A percentile compares a stretch with the other conserved stretches of the same genome.
phyloP scores from a whole-genome alignment of 2,797 vertebrate genomes.

The Fundulus diaphanus region DNA sequence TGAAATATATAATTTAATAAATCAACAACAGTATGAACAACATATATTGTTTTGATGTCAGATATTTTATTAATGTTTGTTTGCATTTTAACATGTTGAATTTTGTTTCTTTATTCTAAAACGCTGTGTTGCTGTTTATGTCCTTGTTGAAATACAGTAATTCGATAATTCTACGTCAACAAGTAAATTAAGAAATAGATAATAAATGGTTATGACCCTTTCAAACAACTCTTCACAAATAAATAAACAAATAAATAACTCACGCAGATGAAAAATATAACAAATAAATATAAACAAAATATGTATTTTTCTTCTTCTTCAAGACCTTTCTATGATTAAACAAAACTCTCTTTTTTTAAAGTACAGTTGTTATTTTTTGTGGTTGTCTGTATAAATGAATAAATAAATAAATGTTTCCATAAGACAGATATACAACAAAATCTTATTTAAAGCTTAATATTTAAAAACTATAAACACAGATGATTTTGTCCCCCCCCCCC shows the following conservation, averaged over 20 bases:
- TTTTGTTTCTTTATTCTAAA: background rate
- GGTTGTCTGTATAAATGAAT: background rate
- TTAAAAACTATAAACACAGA: background rate
- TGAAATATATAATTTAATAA: too few species aligned
- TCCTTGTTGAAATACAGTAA: background rate
- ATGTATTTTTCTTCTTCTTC: background rate
- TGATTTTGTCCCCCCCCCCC: background rate
- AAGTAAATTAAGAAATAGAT: background rate
- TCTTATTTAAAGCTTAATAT: background rate
- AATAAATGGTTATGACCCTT: background rate
- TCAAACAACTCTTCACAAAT: background rate
- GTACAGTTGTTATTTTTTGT: too few species aligned
- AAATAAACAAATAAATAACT: background rate
- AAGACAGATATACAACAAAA: too few species aligned
- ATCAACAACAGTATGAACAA: too few species aligned
- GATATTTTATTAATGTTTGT: too few species aligned
- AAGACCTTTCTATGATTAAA: too few species aligned
- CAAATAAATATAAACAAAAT: background rate
- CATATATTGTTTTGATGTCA: too few species aligned
- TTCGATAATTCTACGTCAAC: background rate
- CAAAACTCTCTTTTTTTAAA: background rate
- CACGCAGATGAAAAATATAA: background rate
- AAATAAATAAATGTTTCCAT: background rate
- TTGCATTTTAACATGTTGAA: too few species aligned
- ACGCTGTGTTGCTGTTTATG: background rate